Conservation (phyloP, 53 echinoderm and acorn worm genomes). For the Holothuria leucospilota region DNA sequence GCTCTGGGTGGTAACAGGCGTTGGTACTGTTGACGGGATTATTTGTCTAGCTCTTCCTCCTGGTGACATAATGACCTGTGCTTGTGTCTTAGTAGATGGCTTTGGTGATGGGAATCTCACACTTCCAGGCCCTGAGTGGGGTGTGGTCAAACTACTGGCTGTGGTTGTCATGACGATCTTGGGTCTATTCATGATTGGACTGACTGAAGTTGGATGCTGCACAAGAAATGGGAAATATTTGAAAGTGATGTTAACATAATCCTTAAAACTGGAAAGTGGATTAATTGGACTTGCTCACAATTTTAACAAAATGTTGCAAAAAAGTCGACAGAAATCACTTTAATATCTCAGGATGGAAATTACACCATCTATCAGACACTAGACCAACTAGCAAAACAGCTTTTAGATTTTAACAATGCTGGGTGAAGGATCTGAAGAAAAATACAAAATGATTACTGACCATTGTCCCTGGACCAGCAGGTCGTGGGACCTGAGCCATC, state of each 20-base stretch:
- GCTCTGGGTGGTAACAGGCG: constrained; percentile 4
- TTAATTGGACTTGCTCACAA: no score
- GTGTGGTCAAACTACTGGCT: constrained; percentile 15
- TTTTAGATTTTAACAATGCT: no score
- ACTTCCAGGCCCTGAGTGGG: constrained; percentile 6
- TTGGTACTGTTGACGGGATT: constrained; percentile 52
- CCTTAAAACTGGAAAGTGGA: no score
- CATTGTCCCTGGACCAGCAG: constrained; percentile 44
- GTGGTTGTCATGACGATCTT: constrained; percentile 87
- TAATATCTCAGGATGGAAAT: no score
- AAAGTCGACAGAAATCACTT: no score
- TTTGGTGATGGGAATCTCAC: constrained; percentile 21
- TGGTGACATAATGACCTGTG: constrained; percentile 65
- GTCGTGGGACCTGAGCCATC: constrained; percentile 50
- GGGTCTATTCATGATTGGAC: constrained; percentile 72
- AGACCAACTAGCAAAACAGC: no score
- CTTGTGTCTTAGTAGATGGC: constrained; percentile 59
- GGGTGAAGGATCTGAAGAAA: no score
- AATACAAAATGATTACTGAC: constrained; percentile 4
- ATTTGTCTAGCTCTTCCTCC: constrained; percentile 48
- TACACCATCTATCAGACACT: no score
- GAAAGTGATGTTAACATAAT: no score
- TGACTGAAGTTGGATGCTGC: constrained; percentile 26
- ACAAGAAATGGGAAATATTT: no score
- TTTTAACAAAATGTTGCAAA: no score